Base-by-base conservation (phyloP, 2,888 invertebrate species). In the Pherbina coryleti region DNA sequence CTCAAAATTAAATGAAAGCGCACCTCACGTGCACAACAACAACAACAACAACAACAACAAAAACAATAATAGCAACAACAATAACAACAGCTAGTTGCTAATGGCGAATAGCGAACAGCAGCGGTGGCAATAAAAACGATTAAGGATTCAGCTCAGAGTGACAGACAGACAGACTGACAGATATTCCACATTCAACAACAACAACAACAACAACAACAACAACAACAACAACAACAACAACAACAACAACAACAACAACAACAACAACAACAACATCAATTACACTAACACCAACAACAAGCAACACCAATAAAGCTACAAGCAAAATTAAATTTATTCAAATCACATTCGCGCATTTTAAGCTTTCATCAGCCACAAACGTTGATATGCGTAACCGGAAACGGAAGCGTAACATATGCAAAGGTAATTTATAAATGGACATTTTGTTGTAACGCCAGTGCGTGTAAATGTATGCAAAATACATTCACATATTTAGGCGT, bases 271-370 rank as follows among this genome's bases (percentile, higher is more conserved):
- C 28, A 28, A 28, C 67, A 57, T 51, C 57, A 57, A 64, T 69
- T 66, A 70, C 66, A 31, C 64, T 34, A 19, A 53, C 72, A 55
- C 22, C 5, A 64, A 55, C 77, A 44, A 11, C n/a, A 28, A 44
- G 25, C 55, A 49, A 62, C 60, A 73, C 60, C 44, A 22, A 62
- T 60, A 17, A 37, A 22, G 25, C 22, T 14, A 44, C 19, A 72
- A 44, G 62, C 69, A 25, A 17, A 62, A 62, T 62, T 62, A 28
- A 31, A 64, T 17, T 14, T 31, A 25, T 28, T 64, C 73, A 74
- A 74, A 74, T 74, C 73, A 74, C 73, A 74, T 49, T n/a, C 73
- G 62, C 60, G 72, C 72, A 72, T 72, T 71, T 72, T 34, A 57
- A 44, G 44, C 69, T 51, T 64, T 28, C 64, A 44, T 44, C 11